A percentile compares a stretch with the other conserved stretches of the same genome.
Evolutionary conservation across 2,888 invertebrate genomes (phyloP).

Genomic region (Amitus sp.): DNA sequence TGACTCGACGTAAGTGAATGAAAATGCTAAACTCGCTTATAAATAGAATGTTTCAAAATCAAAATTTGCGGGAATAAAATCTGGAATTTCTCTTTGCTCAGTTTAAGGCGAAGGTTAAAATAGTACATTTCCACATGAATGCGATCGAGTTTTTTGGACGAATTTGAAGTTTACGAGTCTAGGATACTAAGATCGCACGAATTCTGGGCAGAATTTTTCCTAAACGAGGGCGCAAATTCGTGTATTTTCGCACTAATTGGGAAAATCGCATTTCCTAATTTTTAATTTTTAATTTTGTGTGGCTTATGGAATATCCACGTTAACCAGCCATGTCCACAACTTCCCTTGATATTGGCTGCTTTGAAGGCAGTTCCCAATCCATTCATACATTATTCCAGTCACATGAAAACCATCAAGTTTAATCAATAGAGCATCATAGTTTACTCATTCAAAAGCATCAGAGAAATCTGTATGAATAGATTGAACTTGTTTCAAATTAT

Average conservation of each 20-base stretch:
- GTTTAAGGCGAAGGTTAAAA: no score
- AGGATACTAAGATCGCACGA: no score
- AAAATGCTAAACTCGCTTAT: no score
- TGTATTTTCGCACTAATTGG: no score
- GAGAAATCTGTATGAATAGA: slow-evolving; percentile 3
- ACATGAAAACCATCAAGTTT: slow-evolving; percentile 3
- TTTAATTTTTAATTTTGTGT: not conserved
- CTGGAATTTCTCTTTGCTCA: no score
- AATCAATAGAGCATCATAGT: not conserved
- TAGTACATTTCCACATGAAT: no score
- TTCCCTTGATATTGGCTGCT: not conserved
- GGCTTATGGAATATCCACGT: not conserved
- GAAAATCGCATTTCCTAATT: no score
- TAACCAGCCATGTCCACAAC: slow-evolving; percentile 1
- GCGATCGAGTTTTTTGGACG: no score
- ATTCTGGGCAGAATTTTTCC: no score
- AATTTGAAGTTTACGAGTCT: no score
- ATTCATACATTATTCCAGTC: slow-evolving; percentile 6
- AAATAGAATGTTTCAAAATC: not conserved
- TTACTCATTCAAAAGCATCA: slow-evolving; percentile 1
- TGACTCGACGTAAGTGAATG: not conserved
- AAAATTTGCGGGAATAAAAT: no score
- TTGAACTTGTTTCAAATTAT: not conserved
- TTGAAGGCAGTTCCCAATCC: not conserved
- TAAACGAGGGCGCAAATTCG: no score